Conservation (phyloP, 2,797 vertebrate genomes). For the Amblyopsis hoosieri region DNA sequence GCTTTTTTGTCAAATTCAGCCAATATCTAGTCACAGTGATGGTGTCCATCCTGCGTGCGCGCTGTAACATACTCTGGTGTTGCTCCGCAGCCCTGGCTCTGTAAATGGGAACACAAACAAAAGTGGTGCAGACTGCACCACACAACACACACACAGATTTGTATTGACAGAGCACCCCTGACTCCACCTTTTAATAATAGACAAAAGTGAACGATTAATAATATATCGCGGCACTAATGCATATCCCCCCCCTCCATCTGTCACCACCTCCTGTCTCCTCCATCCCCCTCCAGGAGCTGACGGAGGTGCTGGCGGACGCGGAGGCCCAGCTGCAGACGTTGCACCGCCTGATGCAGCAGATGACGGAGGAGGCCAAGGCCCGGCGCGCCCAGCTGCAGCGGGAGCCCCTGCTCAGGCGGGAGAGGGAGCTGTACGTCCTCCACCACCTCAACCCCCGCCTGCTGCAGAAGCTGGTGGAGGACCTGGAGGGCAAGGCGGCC, state of each 20-base stretch:
- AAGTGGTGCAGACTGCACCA: too few relatives aligned
- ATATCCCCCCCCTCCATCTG: conserved; percentile 5
- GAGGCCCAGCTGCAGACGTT: conserved; percentile 81
- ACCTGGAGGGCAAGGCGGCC: conserved; percentile 76
- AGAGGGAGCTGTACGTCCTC: conserved; percentile 88
- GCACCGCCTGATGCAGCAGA: conserved; percentile 79
- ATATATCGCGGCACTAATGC: too few relatives aligned
- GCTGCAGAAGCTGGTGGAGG: conserved; percentile 83
- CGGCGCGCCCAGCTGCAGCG: conserved; percentile 84
- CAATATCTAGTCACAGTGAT: too few relatives aligned
- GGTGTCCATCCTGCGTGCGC: too few relatives aligned
- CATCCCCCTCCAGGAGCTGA: conserved; percentile 78
- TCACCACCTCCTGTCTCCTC: not conserved
- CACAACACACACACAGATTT: too few relatives aligned
- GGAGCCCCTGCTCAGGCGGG: conserved; percentile 75
- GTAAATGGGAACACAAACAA: too few relatives aligned
- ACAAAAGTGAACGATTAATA: too few relatives aligned
- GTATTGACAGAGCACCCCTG: too few relatives aligned
- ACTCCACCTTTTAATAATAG: too few relatives aligned
- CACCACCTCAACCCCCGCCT: conserved; percentile 84
- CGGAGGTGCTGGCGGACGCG: conserved; percentile 75
- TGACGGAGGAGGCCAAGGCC: conserved; percentile 82
- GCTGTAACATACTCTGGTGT: too few relatives aligned
- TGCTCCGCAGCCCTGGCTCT: too few relatives aligned
- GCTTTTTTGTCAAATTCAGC: too few relatives aligned